Percentiles rank a stretch among this genome's conserved stretches.
Conservation (phyloP, 1,140 invertebrate genomes). For the Popillia japonica region DNA sequence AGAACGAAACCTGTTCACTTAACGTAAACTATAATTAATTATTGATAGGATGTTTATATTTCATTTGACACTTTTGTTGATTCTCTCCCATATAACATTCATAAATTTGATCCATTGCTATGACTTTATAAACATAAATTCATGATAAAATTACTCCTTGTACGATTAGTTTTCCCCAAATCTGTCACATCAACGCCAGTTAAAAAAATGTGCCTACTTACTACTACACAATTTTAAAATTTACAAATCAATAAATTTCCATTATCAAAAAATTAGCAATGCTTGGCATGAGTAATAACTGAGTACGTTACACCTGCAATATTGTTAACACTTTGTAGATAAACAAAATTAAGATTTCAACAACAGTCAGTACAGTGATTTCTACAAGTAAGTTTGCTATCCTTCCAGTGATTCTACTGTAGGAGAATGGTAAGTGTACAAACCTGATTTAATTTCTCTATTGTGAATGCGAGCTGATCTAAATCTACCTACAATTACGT, state of each 20-base stretch:
- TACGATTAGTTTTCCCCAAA: neutral
- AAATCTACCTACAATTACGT: too few species aligned
- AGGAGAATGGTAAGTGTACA: slow-evolving; percentile 5
- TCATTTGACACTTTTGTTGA: neutral
- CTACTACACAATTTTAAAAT: neutral
- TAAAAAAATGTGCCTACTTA: neutral
- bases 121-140: neutral
- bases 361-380: slow-evolving; percentile 10
- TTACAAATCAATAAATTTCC: slow-evolving; percentile 28
- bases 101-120: neutral
- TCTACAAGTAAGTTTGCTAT: neutral
- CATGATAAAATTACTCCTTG: neutral
- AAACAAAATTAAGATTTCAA: slow-evolving; percentile 33
- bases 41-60: neutral
- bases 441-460: too few species aligned
- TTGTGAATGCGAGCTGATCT: too few species aligned
- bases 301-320: slow-evolving; percentile 20
- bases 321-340: slow-evolving; percentile 29
- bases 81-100: neutral
- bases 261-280: slow-evolving; percentile 34
- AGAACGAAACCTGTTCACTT: too few species aligned
- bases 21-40: too few species aligned
- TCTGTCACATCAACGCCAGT: neutral
- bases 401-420: neutral
- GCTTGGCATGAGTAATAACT: slow-evolving; percentile 10